Conservation (phyloP, 2,113 vertebrate species). For the Microcebus tavaratra region DNA sequence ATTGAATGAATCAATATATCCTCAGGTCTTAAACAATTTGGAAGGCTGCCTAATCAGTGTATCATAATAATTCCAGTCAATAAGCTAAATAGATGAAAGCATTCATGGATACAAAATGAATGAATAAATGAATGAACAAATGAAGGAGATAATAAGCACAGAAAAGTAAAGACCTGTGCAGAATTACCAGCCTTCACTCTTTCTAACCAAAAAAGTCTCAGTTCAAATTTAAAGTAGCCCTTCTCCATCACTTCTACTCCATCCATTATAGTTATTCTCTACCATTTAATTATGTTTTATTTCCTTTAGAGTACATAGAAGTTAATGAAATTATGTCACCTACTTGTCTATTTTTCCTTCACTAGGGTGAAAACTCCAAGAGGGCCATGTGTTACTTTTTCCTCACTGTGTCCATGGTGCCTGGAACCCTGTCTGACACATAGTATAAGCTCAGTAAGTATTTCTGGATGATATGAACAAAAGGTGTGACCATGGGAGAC, state of each 20-base stretch:
- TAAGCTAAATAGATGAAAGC: background rate
- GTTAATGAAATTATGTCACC: background rate
- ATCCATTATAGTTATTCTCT: background rate
- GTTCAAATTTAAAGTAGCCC: background rate
- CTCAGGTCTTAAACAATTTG: background rate
- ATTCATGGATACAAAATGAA: background rate
- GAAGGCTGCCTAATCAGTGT: background rate
- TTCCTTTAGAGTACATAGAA: background rate
- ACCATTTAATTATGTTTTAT: background rate
- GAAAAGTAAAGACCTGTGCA: background rate
- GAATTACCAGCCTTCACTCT: background rate
- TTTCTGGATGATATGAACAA: background rate
- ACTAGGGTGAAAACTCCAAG: background rate
- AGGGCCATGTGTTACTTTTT: background rate
- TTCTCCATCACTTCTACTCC: background rate
- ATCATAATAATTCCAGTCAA: background rate
- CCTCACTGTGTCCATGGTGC: fast-evolving
- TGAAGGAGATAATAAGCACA: background rate
- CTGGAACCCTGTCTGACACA: background rate
- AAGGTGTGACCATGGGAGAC: background rate
- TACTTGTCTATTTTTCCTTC: background rate
- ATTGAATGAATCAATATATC: background rate
- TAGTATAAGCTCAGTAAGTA: background rate
- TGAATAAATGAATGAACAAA: background rate
- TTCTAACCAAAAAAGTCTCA: background rate